These are phyloP conservation scores for Knipowitschia caucasica DNA, from an alignment of 2,797 vertebrate species.

Conservation along the genomic window DNA sequence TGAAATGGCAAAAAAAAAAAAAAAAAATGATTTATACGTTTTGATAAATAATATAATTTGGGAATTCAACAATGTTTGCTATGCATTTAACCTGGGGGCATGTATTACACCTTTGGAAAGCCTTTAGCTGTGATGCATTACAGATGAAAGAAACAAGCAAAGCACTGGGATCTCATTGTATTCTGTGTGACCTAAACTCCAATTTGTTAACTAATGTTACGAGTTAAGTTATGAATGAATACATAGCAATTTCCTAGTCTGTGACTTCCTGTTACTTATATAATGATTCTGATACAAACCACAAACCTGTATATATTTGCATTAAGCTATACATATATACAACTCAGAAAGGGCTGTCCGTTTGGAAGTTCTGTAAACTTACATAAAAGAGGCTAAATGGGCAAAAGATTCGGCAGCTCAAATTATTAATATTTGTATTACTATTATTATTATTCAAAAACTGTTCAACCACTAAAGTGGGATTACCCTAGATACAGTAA, in stretches of 20 bases:
- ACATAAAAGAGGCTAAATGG: too few relatives aligned
- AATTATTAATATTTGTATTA: too few relatives aligned
- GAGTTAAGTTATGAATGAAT: too few relatives aligned
- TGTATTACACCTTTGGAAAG: neutral
- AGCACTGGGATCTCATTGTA: conserved; percentile 24
- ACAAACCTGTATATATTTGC: too few relatives aligned
- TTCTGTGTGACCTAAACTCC: conserved; percentile 8
- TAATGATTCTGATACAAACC: too few relatives aligned
- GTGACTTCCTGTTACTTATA: too few relatives aligned
- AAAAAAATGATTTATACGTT: neutral
- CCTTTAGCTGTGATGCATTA: conserved; percentile 51
- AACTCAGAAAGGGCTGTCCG: too few relatives aligned
- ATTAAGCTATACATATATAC: too few relatives aligned
- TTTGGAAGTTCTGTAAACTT: too few relatives aligned
- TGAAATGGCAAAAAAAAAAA: conserved; percentile 52
- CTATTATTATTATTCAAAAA: neutral
- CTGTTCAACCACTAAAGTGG: neutral
- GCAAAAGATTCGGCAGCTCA: too few relatives aligned
- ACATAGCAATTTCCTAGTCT: too few relatives aligned
- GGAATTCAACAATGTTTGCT: conserved; percentile 15
- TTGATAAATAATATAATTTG: conserved; percentile 4
- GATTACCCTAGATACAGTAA: neutral
- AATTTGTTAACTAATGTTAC: too few relatives aligned
- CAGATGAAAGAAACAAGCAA: conserved; percentile 50
- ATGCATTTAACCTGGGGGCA: neutral